Evolutionary conservation across 92 coral and sea anemone genomes (phyloP), one percentile per base, ranked within the genome.

Genomic region (Palythoa grandis): DNA sequence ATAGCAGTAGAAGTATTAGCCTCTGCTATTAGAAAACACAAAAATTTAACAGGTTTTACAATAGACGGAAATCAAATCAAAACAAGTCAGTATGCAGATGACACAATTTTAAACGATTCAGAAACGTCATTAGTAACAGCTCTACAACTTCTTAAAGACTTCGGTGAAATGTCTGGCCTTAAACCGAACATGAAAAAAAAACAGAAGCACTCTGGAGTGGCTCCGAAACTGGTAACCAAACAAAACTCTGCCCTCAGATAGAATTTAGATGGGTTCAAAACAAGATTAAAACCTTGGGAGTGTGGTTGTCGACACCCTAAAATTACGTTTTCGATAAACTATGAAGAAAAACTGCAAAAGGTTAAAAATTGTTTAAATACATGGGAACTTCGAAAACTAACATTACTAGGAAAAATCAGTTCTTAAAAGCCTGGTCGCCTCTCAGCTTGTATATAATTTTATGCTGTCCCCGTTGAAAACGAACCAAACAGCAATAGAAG

Each of bases 361-460:
- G 20, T 60, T 15, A 60, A 10, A 60, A 60, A 0, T 20, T 60
- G 67, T 5, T 20, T 60, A 14, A 60, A 14, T 20, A 60, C 67
- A 13, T 60, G 67, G 67, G 67, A 14, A 60, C 67, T 40, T 60
- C 67, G 67, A 15, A 60, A 5, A 60, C n/a, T 60, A 17, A 13
- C 67, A 17, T 20, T 11, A 60, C 67, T 60, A 20, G n/a, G n/a
- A 10, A 60, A 60, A 11, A 60, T 60, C 67, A 20, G 19, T 14
- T 60, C 17, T 14, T 14, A 11, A 60, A 60, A 60, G 67, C 67
- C 83, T 53, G 58, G 67, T 50, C 23, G 83, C 83, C 22, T 78
- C 47, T 50, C 69, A 78, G 56, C 83, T 78, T 50, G 70, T 78
- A 11, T 52, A 56, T 40, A n/a, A n/a, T 40, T 40, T 40, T 48